phyloP scores from a whole-genome alignment of 2,888 invertebrate genomes.

The Podabrus alpinus region DNA sequence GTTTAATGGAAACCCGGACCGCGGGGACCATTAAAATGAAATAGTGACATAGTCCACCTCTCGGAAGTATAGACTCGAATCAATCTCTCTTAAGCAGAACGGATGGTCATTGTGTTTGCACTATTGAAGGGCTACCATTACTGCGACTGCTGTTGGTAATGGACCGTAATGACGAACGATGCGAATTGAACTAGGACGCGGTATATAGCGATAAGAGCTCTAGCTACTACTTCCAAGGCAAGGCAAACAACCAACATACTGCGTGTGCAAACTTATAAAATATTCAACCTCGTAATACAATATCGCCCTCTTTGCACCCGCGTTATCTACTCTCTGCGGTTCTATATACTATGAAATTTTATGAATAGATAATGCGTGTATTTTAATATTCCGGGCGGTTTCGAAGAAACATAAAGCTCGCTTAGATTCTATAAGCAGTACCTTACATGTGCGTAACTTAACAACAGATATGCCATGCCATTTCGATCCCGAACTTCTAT shows the following conservation, averaged over 20 bases:
- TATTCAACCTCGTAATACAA: conserved; percentile 60
- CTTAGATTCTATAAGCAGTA: not conserved
- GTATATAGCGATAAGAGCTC: conserved; percentile 13
- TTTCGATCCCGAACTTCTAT: conserved; percentile 19
- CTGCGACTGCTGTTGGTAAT: conserved; percentile 47
- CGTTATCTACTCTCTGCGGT: conserved; percentile 37
- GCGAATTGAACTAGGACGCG: conserved; percentile 27
- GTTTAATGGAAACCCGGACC: conserved; percentile 63
- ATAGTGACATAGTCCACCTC: conserved; percentile 52
- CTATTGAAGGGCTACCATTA: conserved; percentile 41
- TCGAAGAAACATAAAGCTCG: not conserved
- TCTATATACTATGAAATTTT: conserved; percentile 44
- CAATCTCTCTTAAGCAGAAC: conserved; percentile 52
- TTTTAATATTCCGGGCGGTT: conserved; percentile 39
- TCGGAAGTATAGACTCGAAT: conserved; percentile 48
- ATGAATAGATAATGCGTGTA: conserved; percentile 51
- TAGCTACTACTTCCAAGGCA: conserved; percentile 5
- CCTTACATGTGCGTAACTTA: not conserved
- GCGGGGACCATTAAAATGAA: conserved; percentile 64
- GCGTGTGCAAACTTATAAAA: conserved; percentile 51
- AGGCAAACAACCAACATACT: conserved; percentile 28
- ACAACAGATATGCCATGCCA: conserved; percentile 9
- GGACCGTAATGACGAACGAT: conserved; percentile 48
- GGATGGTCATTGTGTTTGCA: conserved; percentile 48
- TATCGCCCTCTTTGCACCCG: conserved; percentile 50